phyloP scores from a whole-genome alignment of 2,113 vertebrate species.

The Nothocercus nigrocapillus region DNA sequence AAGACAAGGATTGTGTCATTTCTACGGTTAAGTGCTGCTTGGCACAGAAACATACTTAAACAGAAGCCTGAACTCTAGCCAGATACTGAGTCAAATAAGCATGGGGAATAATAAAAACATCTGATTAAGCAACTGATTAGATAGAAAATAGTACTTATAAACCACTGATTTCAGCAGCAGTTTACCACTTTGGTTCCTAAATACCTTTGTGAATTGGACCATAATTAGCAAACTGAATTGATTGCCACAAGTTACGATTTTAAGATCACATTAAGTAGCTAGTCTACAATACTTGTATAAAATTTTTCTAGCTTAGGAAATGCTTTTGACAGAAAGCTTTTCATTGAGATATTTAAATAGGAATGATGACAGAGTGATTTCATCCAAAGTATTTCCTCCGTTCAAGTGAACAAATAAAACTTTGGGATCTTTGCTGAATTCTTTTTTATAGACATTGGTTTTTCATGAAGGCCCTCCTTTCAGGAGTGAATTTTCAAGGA shows the following conservation, averaged over 20 bases:
- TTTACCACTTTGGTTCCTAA: neutral
- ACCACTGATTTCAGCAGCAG: neutral
- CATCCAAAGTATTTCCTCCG: neutral
- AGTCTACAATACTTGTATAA: neutral
- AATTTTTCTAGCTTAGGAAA: neutral
- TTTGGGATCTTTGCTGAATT: neutral
- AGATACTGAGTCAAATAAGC: neutral
- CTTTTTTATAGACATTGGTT: neutral
- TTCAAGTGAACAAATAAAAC: neutral
- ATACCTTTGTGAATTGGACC: neutral
- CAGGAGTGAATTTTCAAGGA: neutral
- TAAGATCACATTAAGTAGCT: neutral
- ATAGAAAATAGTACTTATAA: neutral
- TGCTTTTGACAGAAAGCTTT: neutral
- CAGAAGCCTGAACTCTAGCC: neutral
- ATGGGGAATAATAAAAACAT: neutral
- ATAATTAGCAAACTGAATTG: neutral
- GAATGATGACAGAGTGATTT: neutral
- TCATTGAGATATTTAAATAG: neutral
- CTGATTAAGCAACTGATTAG: neutral
- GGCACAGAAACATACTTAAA: neutral
- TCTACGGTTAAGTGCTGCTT: neutral
- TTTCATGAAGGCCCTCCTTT: neutral
- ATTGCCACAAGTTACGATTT: neutral
- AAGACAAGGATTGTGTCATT: neutral